Evolutionary conservation across 2,888 invertebrate genomes (phyloP).

Genomic region (Apomyelois bistriatella): DNA sequence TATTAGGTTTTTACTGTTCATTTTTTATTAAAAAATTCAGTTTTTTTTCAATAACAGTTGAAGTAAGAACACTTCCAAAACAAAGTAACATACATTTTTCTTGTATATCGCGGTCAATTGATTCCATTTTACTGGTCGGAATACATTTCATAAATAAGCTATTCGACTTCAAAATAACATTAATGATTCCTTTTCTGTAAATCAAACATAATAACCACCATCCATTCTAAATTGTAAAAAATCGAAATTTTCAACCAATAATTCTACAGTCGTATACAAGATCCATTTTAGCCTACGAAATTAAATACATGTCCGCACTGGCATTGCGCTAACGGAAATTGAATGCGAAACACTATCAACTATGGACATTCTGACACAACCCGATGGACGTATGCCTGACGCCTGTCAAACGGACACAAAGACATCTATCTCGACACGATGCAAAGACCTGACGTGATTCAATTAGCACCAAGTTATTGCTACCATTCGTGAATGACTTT

Average conservation of each 20-base stretch:
- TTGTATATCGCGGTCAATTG: too few relatives aligned
- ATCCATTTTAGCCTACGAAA: conserved; percentile 23
- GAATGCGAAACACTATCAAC: conserved; percentile 29
- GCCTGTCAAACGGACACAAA: conserved; percentile 28
- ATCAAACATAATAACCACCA: too few relatives aligned
- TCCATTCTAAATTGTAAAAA: neutral
- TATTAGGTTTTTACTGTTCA: neutral
- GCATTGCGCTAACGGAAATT: conserved; percentile 30
- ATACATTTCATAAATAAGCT: too few relatives aligned
- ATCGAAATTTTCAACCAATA: conserved; percentile 16
- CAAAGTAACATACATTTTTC: too few relatives aligned
- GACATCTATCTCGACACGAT: conserved; percentile 25
- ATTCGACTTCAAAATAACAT: too few relatives aligned
- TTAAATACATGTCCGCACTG: conserved; percentile 26
- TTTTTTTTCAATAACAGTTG: too few relatives aligned
- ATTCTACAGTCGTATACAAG: conserved; percentile 17
- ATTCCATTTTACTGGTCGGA: too few relatives aligned
- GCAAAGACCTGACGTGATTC: conserved; percentile 27
- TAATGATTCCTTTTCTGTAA: too few relatives aligned
- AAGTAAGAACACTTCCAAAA: neutral
- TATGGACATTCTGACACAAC: conserved; percentile 20
- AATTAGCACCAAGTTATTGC: conserved; percentile 27
- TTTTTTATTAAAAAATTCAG: neutral
- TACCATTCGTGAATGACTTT: conserved; percentile 15
- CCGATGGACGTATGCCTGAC: conserved; percentile 26